Evolutionary conservation across 2,888 invertebrate genomes (phyloP).

Genomic region (Rhagonycha lutea): DNA sequence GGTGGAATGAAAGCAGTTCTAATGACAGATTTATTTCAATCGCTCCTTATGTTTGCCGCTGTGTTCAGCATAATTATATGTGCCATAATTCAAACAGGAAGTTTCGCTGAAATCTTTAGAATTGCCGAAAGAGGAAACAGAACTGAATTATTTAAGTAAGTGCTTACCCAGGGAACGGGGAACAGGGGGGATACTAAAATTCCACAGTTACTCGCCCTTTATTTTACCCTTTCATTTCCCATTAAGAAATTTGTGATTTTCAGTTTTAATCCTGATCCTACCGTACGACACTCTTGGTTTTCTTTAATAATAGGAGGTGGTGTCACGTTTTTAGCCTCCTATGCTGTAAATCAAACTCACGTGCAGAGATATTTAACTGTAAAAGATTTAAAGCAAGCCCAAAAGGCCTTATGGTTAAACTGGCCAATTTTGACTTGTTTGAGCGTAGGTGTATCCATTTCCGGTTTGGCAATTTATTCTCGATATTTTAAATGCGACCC

Average conservation of each 20-base stretch:
- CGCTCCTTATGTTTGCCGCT: slow-evolving; percentile 82
- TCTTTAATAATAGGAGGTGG: slow-evolving; percentile 78
- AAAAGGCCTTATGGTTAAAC: slow-evolving; percentile 76
- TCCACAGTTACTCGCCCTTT: too few species aligned
- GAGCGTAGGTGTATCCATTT: slow-evolving; percentile 70
- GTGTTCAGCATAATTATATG: slow-evolving; percentile 78
- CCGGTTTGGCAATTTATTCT: slow-evolving; percentile 83
- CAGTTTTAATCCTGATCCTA: slow-evolving; percentile 79
- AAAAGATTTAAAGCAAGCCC: slow-evolving; percentile 70
- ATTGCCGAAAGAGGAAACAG: slow-evolving; percentile 72
- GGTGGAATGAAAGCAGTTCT: slow-evolving; percentile 92
- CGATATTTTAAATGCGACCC: slow-evolving; percentile 86
- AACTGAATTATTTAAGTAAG: slow-evolving; percentile 70
- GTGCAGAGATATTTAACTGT: slow-evolving; percentile 75
- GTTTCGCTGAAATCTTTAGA: slow-evolving; percentile 71
- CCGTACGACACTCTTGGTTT: slow-evolving; percentile 83
- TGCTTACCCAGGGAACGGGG: too few species aligned
- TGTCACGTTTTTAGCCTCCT: slow-evolving; percentile 78
- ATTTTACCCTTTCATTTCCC: background rate
- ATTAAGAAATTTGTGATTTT: slow-evolving; percentile 29
- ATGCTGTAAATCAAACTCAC: slow-evolving; percentile 88
- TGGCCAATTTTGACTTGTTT: slow-evolving; percentile 78
- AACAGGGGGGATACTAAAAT: too few species aligned
- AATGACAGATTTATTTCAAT: slow-evolving; percentile 85
- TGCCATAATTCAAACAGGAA: slow-evolving; percentile 71